Evolutionary conservation across 2,888 invertebrate species (phyloP).

Genomic region (Eremobia ochroleuca): DNA sequence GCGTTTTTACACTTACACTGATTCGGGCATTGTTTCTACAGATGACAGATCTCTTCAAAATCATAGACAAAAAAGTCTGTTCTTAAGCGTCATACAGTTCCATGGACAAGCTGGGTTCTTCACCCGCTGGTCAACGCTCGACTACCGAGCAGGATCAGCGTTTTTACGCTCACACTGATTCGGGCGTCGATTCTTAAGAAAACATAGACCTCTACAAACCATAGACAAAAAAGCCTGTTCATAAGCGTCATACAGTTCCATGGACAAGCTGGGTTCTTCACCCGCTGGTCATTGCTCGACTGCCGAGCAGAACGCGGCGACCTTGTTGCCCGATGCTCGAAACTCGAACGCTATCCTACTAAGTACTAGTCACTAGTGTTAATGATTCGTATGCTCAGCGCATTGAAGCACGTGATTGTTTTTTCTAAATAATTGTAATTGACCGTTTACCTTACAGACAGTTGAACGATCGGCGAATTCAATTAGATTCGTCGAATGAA

Average conservation of each 20-base stretch:
- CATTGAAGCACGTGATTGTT: constrained; percentile 53
- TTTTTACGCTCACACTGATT: constrained; percentile 25
- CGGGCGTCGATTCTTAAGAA: constrained; percentile 1
- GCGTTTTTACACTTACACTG: constrained; percentile 14
- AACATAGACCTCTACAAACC: constrained; percentile 23
- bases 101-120: constrained; percentile 62
- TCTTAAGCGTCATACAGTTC: constrained; percentile 36
- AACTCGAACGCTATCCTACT: constrained; percentile 23
- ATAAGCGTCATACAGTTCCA: constrained; percentile 42
- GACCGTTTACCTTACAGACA: constrained; percentile 28
- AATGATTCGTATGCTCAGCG: constrained; percentile 30
- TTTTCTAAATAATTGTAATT: constrained; percentile 42
- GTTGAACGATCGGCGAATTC: constrained; percentile 41
- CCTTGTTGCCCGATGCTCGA: constrained; percentile 74
- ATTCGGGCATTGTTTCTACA: constrained; percentile 3
- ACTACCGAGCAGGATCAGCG: constrained; percentile 31
- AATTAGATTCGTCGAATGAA: constrained; percentile 26
- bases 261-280: constrained; percentile 61
- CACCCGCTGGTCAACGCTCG: constrained; percentile 68
- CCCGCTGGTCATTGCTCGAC: constrained; percentile 67
- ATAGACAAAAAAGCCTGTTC: constrained; percentile 59
- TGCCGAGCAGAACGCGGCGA: constrained; percentile 60
- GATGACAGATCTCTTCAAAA: constrained; percentile 25
- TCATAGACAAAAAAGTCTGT: constrained; percentile 55
- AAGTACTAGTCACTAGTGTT: background rate